Base-by-base conservation (phyloP, 2,888 invertebrate species). In the Dolichomitus sp. region DNA sequence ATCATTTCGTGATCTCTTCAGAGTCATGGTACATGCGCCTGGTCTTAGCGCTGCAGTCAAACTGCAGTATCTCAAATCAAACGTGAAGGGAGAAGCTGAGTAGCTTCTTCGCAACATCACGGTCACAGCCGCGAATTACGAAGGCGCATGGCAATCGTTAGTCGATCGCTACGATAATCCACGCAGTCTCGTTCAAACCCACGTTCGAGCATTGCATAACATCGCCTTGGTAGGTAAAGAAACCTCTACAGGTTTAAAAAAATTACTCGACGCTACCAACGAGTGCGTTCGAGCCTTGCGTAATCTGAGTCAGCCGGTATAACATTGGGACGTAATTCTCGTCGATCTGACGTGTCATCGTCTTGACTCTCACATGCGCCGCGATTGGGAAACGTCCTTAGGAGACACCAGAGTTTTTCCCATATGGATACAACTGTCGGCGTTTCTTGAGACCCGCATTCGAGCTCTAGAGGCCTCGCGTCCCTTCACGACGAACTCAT, bases 331-430 rank as follows among this genome's bases (percentile, higher is more conserved):
- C 14, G 27, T 27, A 4, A 37, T 61, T 7, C 23, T 63, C 9
- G 23, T 63, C 12, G 37, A 45, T 11, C 63, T 63, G 11, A 63
- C 63, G 40, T 63, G 63, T n/a, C 63, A 63, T 42, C 63, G 40
- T 1, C 63, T 63, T 19, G 63, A 63, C 23, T 42, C 14, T n/a
- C 63, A 63, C 3, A n/a, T 42, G 27, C 63, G 42, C 9, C n/a
- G 17, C 7, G 63, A 63, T n/a, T 63, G 63, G 63, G 63, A 63
- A 19, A 63, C 40, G 4, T 63, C 37, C 0, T 63, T 63, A 11
- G 63, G 11, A 42, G 42, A 63, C 17, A 12, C 63, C 0, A 2
- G 63, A 11, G 19, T 5, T 0, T 23, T 19, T 9, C 63, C 63
- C 19, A 19, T 40, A 3, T 63, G 37, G 7, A 4, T 12, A 14